Base-by-base conservation (phyloP, 2,888 invertebrate genomes). In the Eristalinus aeneus region DNA sequence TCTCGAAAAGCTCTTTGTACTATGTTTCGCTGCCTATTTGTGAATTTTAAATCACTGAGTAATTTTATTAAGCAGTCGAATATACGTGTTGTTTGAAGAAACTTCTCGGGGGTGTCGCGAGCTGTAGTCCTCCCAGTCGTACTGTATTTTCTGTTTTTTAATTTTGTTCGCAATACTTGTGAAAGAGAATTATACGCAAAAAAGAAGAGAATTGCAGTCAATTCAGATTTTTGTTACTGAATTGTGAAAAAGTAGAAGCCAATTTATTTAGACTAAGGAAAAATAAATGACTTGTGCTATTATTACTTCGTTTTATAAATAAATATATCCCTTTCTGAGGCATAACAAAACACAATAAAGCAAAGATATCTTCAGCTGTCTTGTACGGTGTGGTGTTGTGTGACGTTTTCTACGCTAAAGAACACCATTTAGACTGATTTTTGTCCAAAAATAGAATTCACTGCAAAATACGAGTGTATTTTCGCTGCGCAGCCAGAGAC, bases 51-150 rank as follows among this genome's bases (percentile, higher is more conserved):
- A 86, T 86, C 64, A 82, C 82, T 86, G 86, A 82, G 86, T 77
- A 74, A 82, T 74, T 86, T 86, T 82, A 78, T 78, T 82, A 74
- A 86, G 77, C 86, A 86, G 86, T 86, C 67, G 54, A 65, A 82
- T 65, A 53, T 74, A 71, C 73, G 77, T 78, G 73, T 69, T 82
- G 82, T 82, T 74, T 73, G 82, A 54, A 71, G 73, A 71, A 82
- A 56, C 74, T 78, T 73, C 77, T 77, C 65, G n/a, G 74, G 58
- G 61, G 58, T 69, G 53, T 71, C 68, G 22, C 36, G 39, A 36
- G 58, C 34, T 69, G 60, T 58, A 53, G 31, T 39, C 46, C n/a
- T 46, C 16, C 16, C 16, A 16, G 2, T 58, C 63, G 36, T 34
- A 46, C 11, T 54, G 16, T 67, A 68, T 60, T 71, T 67, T 32